Evolutionary conservation across 2,888 invertebrate genomes (phyloP), one percentile per base, ranked within the genome.

Genomic region (Nymphalis urticae): DNA sequence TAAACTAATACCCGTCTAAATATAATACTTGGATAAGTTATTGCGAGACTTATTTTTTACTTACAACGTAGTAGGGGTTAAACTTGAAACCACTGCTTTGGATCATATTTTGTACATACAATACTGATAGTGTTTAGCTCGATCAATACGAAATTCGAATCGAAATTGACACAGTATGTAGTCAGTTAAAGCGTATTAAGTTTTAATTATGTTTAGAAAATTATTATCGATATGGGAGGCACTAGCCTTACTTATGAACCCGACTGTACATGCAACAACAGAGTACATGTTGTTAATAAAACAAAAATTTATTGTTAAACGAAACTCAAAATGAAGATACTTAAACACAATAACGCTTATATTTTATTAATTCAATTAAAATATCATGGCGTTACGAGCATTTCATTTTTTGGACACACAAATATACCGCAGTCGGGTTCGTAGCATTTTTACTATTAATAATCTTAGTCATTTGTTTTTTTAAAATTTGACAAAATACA

Each of bases 1-100:
- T 47, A 53, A 53, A 66, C 19, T 60, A 66, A 66, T 66, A 66
- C 60, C 53, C 60, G 60, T 66, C 24, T 66, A 61, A 48, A 60
- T 51, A 66, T 60, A 66, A 48, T 65, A 51, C 17, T 24, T n/a
- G 17, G 4, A 50, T 42, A 13, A 32, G 27, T 16, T 54, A 27
- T 17, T 24, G 24, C 17, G 64, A 21, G 48, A 51, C 51, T 59
- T n/a, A 21, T 32, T 13, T 13, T 54, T 48, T 27, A 51, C 51
- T 66, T 54, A 65, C 8, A 17, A 51, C 19, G 36, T 51, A n/a
- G 17, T 19, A 50, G 36, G 32, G 21, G 9, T 60, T 50, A 61
- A 32, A 8, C 2, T 56, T 27, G 19, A 50, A 27, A 54, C 17
- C 54, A 27, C 27, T 17, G 24, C 27, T 27, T 27, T 27, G 10